These are phyloP conservation scores for Dendroctonus valens DNA, from an alignment of 1,140 invertebrate genomes.

Conservation along the genomic window DNA sequence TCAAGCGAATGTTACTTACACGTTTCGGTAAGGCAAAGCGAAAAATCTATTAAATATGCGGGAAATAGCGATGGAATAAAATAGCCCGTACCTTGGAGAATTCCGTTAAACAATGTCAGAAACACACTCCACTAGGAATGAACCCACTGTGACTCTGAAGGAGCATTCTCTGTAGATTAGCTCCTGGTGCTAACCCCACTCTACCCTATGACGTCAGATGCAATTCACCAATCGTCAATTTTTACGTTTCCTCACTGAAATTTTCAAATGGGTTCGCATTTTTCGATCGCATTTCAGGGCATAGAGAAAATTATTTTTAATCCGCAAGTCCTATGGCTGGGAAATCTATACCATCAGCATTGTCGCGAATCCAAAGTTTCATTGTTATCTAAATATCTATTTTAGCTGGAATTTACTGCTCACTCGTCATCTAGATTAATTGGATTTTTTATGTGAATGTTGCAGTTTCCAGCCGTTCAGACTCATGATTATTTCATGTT, in stretches of 20 bases:
- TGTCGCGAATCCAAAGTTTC: too few relatives aligned
- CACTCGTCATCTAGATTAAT: too few relatives aligned
- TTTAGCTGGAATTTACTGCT: too few relatives aligned
- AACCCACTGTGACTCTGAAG: conserved; percentile 41
- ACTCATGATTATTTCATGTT: too few relatives aligned
- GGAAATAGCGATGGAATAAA: conserved; percentile 15
- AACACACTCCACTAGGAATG: conserved; percentile 40
- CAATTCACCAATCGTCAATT: conserved; percentile 42
- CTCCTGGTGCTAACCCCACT: conserved; percentile 42
- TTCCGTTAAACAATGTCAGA: conserved; percentile 24
- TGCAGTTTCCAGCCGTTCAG: too few relatives aligned
- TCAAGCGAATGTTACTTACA: conserved; percentile 10
- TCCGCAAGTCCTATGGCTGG: too few relatives aligned
- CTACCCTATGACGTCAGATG: conserved; percentile 42
- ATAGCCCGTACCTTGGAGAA: conserved; percentile 25
- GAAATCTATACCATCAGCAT: too few relatives aligned
- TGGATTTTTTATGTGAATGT: too few relatives aligned
- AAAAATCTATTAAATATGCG: conserved; percentile 5
- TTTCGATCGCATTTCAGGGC: too few relatives aligned
- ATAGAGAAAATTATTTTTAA: too few relatives aligned
- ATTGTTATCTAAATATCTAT: too few relatives aligned
- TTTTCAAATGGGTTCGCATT: conserved; percentile 9
- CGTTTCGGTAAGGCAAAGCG: conserved; percentile 8
- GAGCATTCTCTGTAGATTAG: conserved; percentile 41
- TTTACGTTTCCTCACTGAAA: conserved; percentile 24